Base-by-base conservation (phyloP, 1,140 invertebrate species). In the Drosophila azteca region DNA sequence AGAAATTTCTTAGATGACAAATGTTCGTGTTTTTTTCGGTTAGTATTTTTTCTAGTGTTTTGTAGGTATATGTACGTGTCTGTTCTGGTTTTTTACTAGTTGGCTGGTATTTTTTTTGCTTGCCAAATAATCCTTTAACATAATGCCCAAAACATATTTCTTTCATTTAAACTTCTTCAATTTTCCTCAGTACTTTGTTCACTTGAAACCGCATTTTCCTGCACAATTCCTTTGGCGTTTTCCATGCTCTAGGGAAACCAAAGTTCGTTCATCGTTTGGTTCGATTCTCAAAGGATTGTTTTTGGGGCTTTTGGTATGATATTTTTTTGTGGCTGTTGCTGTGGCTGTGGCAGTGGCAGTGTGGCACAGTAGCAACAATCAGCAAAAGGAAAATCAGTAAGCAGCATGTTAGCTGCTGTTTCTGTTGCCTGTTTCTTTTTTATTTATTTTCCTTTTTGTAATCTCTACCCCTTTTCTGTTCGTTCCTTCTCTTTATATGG, bases 361-460 rank as follows among this genome's bases (percentile, higher is more conserved):
- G 35, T 13, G 35, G 35, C 35, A 44, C 48, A 59, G 55, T 60
- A 61, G 59, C 63, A 83, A 62, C 69, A 83, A 83, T 71, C 70
- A 69, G 67, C 52, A 85, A 39, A 39, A 70, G 67, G 52, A 70
- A 66, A 76, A 83, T 85, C 81, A 73, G 81, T 68, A 77, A 70
- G 67, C 67, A 69, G 81, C 73, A 85, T 83, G 79, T 83, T 82
- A 74, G 64, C 72, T 84, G 77, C 77, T 77, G 67, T 69, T 84
- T 73, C 81, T 69, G 31, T 3, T 39, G 8, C 35, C 77, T 87
- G 77, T 81, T 79, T 62, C 82, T 68, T 78, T 77, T 85, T 82
- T 82, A 78, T 85, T 85, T 85, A 85, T 85, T 85, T 81, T 79
- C 52, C 82, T 68, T 85, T 39, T 85, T 82, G 82, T 82, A 82